phyloP scores from a whole-genome alignment of 1,140 invertebrate genomes.

The Subanguina moxae region DNA sequence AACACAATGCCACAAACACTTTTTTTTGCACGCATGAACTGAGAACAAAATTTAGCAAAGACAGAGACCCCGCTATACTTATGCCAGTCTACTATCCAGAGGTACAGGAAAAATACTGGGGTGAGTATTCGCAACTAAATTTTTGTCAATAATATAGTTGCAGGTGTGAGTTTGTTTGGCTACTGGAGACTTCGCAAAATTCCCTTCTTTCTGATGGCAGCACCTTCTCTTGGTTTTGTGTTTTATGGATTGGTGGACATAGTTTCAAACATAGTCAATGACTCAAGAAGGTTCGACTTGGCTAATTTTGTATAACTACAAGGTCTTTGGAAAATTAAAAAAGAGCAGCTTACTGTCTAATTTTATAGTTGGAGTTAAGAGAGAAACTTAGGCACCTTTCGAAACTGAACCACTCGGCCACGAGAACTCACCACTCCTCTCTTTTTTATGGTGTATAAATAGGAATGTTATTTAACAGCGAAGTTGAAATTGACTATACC shows the following conservation, averaged over 20 bases:
- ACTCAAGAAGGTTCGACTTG: not conserved
- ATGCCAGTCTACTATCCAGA: conserved; percentile 36
- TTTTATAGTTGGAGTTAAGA: conserved; percentile 1
- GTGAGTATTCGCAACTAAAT: not conserved
- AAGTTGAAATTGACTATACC: no score
- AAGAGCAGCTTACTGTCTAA: conserved; percentile 1
- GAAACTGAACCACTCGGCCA: no score
- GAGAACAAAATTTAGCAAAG: conserved; percentile 18
- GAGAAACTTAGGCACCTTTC: not conserved
- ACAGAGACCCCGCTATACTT: conserved; percentile 16
- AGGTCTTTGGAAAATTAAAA: not conserved
- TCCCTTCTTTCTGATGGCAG: conserved; percentile 41
- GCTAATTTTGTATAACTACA: conserved; percentile 5
- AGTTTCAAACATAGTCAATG: conserved; percentile 1
- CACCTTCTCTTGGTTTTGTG: conserved; percentile 36
- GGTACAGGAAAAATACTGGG: conserved; percentile 49
- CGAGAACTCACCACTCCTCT: no score
- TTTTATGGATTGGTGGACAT: conserved; percentile 35
- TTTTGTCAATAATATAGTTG: no score
- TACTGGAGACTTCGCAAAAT: conserved; percentile 45
- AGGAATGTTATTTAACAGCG: not conserved
- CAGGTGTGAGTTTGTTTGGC: conserved; percentile 34
- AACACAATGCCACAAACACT: no score
- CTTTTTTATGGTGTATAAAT: no score
- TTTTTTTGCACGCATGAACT: no score